phyloP scores from a whole-genome alignment of 2,888 invertebrate genomes.

The Ormyrus labotus region DNA sequence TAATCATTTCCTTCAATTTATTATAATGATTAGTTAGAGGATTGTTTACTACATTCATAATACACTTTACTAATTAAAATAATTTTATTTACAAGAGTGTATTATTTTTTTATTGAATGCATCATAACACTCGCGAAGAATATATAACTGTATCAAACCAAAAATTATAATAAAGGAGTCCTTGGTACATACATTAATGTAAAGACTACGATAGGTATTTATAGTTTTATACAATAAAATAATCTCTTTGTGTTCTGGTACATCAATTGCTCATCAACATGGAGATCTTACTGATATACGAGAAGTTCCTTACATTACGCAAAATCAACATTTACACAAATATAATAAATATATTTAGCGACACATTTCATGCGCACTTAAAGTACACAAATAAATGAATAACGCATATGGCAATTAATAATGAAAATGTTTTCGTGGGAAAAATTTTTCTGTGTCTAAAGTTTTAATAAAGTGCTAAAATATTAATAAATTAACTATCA shows the following conservation, averaged over 20 bases:
- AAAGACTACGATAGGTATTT: constrained; percentile 3
- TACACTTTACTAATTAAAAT: constrained; percentile 9
- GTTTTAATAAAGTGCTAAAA: too few relatives aligned
- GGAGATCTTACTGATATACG: constrained; percentile 19
- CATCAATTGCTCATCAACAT: constrained; percentile 35
- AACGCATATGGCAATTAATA: constrained; percentile 1
- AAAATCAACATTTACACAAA: constrained; percentile 21
- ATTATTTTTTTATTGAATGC: too few relatives aligned
- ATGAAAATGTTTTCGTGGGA: constrained; percentile 42
- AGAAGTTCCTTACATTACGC: constrained; percentile 17
- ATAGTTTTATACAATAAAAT: not conserved
- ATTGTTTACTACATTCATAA: constrained; percentile 30
- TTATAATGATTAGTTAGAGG: constrained; percentile 1
- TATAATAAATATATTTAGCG: constrained; percentile 23
- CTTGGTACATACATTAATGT: constrained; percentile 2
- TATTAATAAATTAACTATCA: too few relatives aligned
- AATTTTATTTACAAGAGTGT: not conserved
- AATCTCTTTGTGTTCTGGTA: constrained; percentile 39
- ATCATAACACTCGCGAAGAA: not conserved
- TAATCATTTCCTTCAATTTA: not conserved
- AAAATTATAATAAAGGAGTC: not conserved
- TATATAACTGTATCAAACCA: not conserved
- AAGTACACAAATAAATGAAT: not conserved
- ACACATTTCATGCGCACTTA: constrained; percentile 41
- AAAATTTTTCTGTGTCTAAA: not conserved